Evolutionary conservation across 1,140 invertebrate genomes (phyloP), one percentile per base, ranked within the genome.

Genomic region (Cydia pomonella): DNA sequence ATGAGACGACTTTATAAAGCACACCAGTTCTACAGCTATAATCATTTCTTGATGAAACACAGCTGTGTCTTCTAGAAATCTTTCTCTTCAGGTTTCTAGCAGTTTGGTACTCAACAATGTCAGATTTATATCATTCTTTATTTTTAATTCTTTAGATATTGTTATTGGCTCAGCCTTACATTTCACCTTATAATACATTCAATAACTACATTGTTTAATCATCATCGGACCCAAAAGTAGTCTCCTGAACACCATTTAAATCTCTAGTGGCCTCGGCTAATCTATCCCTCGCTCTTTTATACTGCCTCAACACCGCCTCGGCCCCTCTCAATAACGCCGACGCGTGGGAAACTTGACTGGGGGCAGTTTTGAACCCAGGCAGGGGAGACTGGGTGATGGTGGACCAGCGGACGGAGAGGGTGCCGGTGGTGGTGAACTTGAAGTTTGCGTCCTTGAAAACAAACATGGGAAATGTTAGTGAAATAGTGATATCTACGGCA

Each of bases 231-330:
- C 66, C 76, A 25, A 50, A 50, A 2, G 5, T 6, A n/a, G 47
- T 50, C n/a, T 50, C 47, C n/a, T 50, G 47, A 50, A 69, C 72
- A 33, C 23, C 16, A 12, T 66, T 27, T 18, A 83, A 53, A 29
- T 79, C 80, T 50, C 73, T 84, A 4, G 86, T 86, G 23, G 88
- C 89, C 0, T 83, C 86, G 0, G 84, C 84, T 0, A 91, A 74
- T 0, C 82, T 84, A 0, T 83, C 89, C 29, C 85, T 82, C 0
- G 88, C 88, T 29, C 73, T 80, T 7, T 75, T 81, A 50, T 90
- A 91, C 74, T 87, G 81, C 16, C 79, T 75, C 6, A 91, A 72
- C 0, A 82, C 89, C 0, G 80, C 82, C 7, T 91, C 89, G 1
- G 87, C 89, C 0, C 87, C 84, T n/a, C 66, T 66, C 13, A 88